Conservation (phyloP, 2,113 vertebrate genomes). For the Salminus brasiliensis region DNA sequence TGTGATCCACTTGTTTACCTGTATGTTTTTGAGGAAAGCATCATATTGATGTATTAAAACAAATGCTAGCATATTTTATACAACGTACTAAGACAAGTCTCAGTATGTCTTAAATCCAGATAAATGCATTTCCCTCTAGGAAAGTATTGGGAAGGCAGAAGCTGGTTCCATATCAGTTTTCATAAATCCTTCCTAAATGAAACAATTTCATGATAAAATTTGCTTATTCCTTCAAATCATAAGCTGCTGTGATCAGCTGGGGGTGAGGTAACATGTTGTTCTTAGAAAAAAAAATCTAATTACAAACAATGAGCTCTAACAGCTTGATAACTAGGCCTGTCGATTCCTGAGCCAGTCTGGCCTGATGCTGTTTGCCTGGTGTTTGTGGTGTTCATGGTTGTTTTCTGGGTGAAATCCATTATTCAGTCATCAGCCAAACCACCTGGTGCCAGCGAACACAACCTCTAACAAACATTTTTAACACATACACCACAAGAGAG, state of each 20-base stretch:
- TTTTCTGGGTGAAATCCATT: slow-evolving; percentile 33
- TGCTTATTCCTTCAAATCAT: slow-evolving; percentile 36
- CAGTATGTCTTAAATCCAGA: too few relatives aligned
- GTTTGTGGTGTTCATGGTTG: slow-evolving; percentile 15
- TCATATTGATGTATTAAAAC: too few relatives aligned
- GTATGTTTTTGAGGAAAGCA: too few relatives aligned
- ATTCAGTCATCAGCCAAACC: slow-evolving; percentile 32
- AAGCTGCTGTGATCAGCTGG: slow-evolving; percentile 37
- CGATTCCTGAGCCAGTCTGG: slow-evolving; percentile 33
- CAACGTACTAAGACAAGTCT: too few relatives aligned
- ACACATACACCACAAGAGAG: not conserved
- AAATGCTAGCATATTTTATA: too few relatives aligned
- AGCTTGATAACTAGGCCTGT: slow-evolving; percentile 41
- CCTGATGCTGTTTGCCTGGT: slow-evolving; percentile 2
- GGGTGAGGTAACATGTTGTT: slow-evolving; percentile 57
- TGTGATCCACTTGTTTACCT: too few relatives aligned
- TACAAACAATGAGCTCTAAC: slow-evolving; percentile 47
- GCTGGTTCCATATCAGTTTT: too few relatives aligned
- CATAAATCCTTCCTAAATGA: not conserved
- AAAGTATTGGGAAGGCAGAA: too few relatives aligned
- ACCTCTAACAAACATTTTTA: slow-evolving; percentile 2
- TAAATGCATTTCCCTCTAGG: too few relatives aligned
- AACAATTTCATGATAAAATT: not conserved
- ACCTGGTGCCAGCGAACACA: slow-evolving; percentile 17
- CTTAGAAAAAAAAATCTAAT: slow-evolving; percentile 61